phyloP scores from a whole-genome alignment of 2,113 vertebrate species.

The Catharus bicknelli region DNA sequence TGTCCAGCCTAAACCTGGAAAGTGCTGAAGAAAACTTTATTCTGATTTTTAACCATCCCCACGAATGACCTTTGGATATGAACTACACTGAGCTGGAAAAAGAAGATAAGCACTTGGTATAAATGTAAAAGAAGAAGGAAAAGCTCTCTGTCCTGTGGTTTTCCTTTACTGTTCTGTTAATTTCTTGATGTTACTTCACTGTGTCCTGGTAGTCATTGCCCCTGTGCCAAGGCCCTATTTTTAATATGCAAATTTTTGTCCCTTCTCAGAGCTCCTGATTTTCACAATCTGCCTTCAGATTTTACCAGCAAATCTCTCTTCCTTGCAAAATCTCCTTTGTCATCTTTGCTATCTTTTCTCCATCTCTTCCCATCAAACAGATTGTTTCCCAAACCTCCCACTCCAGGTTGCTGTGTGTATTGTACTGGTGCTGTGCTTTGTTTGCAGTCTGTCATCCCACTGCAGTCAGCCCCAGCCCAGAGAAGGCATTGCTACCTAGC shows the following conservation, averaged over 20 bases:
- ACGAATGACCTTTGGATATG: background rate
- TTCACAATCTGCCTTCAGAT: background rate
- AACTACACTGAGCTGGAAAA: background rate
- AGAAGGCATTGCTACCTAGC: background rate
- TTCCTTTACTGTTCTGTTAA: background rate
- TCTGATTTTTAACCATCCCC: background rate
- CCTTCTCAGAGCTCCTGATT: background rate
- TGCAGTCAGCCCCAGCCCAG: background rate
- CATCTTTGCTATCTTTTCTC: background rate
- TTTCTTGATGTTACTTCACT: background rate
- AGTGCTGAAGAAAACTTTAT: background rate
- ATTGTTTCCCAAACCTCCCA: background rate
- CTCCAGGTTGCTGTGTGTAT: background rate
- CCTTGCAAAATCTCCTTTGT: background rate
- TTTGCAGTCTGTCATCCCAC: background rate
- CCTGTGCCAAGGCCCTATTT: background rate
- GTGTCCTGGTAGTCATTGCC: background rate
- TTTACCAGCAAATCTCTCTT: background rate
- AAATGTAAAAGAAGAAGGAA: background rate
- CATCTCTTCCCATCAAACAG: background rate
- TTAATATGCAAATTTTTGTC: background rate
- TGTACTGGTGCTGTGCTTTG: background rate
- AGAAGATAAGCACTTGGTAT: background rate
- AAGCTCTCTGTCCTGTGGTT: background rate
- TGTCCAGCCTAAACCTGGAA: background rate